These are phyloP conservation scores for Cyrtodaria siliqua DNA, from an alignment of 2,888 invertebrate genomes.

Conservation along the genomic window DNA sequence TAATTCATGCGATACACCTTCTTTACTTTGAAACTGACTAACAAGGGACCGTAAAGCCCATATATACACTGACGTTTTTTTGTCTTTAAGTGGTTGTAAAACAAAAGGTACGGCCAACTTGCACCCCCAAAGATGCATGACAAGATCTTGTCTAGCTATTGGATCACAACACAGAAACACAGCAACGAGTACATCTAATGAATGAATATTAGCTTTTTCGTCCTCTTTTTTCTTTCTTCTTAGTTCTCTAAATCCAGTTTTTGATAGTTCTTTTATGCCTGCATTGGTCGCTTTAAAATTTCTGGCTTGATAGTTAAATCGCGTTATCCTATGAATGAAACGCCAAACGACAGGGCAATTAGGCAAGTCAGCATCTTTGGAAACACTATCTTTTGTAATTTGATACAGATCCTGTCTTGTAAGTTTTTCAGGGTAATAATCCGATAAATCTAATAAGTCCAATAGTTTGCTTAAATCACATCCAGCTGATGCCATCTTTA, in stretches of 20 bases:
- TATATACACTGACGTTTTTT: background rate
- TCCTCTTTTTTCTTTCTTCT: background rate
- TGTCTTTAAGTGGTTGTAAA: background rate
- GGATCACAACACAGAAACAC: constrained; percentile 25
- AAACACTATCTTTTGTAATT: constrained; percentile 7
- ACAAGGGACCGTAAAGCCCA: constrained; percentile 12
- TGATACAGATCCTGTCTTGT: constrained; percentile 11
- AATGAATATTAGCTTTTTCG: constrained; percentile 3
- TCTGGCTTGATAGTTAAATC: constrained; percentile 18
- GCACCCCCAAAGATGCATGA: constrained; percentile 20
- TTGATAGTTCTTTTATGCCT: background rate
- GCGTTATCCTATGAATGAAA: constrained; percentile 12
- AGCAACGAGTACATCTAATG: constrained; percentile 12
- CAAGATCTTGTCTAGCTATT: constrained; percentile 17
- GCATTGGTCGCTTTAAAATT: background rate
- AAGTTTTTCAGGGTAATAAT: constrained; percentile 20
- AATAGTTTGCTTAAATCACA: no score
- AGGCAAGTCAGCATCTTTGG: background rate
- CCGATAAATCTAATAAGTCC: no score
- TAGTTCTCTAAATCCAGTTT: background rate
- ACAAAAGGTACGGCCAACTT: constrained; percentile 20
- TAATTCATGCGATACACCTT: background rate
- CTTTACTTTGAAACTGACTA: background rate
- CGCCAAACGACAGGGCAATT: constrained; percentile 5
- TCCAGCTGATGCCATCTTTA: no score